Evolutionary conservation across 2,888 invertebrate species (phyloP).

Genomic region (Augiades crinisus): DNA sequence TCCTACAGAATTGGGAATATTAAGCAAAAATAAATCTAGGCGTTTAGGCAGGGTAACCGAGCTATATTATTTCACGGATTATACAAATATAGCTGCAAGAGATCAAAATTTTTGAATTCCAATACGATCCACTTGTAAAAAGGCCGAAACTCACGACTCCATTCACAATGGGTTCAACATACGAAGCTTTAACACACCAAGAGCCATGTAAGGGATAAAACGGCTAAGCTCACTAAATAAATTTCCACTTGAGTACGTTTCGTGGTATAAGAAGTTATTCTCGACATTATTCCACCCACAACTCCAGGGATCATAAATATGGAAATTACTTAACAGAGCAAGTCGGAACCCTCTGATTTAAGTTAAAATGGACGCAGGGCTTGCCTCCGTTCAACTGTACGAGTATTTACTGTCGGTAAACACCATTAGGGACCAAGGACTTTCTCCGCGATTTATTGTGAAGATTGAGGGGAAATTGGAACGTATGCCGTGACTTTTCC

Average conservation of each 20-base stretch:
- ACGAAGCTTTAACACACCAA: too few relatives aligned
- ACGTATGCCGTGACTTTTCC: background rate
- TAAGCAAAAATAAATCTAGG: too few relatives aligned
- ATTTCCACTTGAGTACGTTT: slow-evolving; percentile 6
- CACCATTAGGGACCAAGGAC: background rate
- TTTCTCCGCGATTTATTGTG: slow-evolving; percentile 11
- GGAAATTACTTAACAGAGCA: slow-evolving; percentile 11
- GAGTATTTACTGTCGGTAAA: slow-evolving; percentile 6
- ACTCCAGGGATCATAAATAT: slow-evolving; percentile 7
- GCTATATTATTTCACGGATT: too few relatives aligned
- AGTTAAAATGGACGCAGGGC: slow-evolving; percentile 5
- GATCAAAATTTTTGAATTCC: too few relatives aligned
- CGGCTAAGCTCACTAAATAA: background rate
- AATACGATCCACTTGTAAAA: too few relatives aligned
- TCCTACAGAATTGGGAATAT: too few relatives aligned
- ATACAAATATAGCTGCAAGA: too few relatives aligned
- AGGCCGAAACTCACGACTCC: too few relatives aligned
- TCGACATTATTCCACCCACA: slow-evolving; percentile 3
- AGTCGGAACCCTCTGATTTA: background rate
- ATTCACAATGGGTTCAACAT: too few relatives aligned
- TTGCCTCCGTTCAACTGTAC: slow-evolving; percentile 2
- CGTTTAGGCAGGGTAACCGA: too few relatives aligned
- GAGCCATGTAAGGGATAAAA: too few relatives aligned
- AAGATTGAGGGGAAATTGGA: background rate
- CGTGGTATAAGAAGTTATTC: background rate